Base-by-base conservation (phyloP, 2,113 vertebrate species). In the Protomyctophum bolini region DNA sequence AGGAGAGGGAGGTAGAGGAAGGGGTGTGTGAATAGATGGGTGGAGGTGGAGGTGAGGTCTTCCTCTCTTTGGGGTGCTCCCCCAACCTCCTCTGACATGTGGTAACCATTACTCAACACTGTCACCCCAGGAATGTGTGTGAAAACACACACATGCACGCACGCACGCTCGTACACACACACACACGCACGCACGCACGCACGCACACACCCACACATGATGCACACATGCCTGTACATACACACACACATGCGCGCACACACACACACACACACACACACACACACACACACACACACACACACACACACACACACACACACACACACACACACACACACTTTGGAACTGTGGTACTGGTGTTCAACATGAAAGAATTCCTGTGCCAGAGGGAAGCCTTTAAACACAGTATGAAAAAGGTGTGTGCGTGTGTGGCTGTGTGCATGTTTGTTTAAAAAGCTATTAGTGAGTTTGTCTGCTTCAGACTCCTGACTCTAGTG, bases 111-210 rank as follows among this genome's bases (percentile, higher is more conserved):
- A 81, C 70, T 88, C 74, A 81, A 58, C 48, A 10, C 73, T 78
- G 80, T 87, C 86, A 80, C 70, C 77, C 47, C 28, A 70, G 73
- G 85, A 87, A 88, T 86, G 72, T 72, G 66, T 66, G 69, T 68
- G 58, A 77, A 81, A 69, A 74, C 15, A 9, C 6, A 12, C 57
- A 28, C 14, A 4, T 14, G 21, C 55, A 8, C 14, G 21, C 58
- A 63, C 46, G 29, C n/a, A 45, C 0, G 2, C 4, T 2, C 2
- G 45, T 6, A 41, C 33, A 41, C 33, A 6, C 33, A 41, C 33
- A 41, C 33, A 6, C 33, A 3, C 33, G 2, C 54, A n/a, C 54
- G 14, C 54, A n/a, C 54, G 14, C 54, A 56, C 54, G 8, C 54
- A 56, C 54, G 0, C 54, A 56, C 54, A 56, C 54, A 56, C 2